These are phyloP conservation scores for Enteromius afrohamiltoni DNA, from an alignment of 2,797 vertebrate species.

Conservation along the genomic window DNA sequence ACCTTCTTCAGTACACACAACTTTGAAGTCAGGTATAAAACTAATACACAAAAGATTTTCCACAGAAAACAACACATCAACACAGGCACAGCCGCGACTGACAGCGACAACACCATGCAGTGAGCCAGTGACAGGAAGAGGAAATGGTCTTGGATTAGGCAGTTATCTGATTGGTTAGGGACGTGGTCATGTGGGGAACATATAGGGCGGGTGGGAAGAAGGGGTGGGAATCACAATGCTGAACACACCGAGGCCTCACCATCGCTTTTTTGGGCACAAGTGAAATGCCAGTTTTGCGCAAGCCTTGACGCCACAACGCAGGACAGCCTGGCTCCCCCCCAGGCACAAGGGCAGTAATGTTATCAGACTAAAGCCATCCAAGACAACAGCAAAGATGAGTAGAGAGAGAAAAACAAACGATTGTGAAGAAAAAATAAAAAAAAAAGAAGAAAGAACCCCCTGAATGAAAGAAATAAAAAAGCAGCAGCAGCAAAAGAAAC, in stretches of 20 bases:
- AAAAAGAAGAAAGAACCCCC: conserved; percentile 53
- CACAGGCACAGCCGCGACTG: conserved; percentile 9
- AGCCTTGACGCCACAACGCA: conserved; percentile 98
- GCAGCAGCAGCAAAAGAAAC: conserved; percentile 30
- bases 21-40: background rate
- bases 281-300: conserved; percentile 99
- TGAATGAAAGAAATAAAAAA: conserved; percentile 34
- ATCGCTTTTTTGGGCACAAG: conserved; percentile 94
- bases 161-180: conserved; percentile 50
- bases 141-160: conserved; percentile 37
- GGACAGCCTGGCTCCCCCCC: conserved; percentile 92
- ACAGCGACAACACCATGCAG: conserved; percentile 46
- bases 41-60: conserved; percentile 1
- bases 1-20: background rate
- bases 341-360: conserved; percentile 90
- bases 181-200: conserved; percentile 11
- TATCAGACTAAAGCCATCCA: conserved; percentile 88
- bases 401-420: conserved; percentile 55
- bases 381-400: conserved; percentile 53
- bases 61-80: conserved; percentile 28
- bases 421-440: conserved; percentile 32
- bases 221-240: conserved; percentile 64
- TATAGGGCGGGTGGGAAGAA: background rate
- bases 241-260: conserved; percentile 94
- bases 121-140: conserved; percentile 40